Base-by-base conservation (phyloP, 2,888 invertebrate genomes). In the Cosmorhoe ocellata region DNA sequence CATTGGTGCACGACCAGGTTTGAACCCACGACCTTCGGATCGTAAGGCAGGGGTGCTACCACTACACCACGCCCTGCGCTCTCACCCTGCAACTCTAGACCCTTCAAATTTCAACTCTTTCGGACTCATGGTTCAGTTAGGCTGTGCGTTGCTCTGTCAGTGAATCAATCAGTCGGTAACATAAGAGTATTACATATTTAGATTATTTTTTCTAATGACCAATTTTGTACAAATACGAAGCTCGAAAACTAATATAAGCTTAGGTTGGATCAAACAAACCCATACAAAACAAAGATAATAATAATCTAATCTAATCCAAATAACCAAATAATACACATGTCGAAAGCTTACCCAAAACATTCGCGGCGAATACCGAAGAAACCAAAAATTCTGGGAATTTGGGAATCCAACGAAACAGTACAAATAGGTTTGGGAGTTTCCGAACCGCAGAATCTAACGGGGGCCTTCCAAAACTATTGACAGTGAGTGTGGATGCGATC, bases 401-500 rank as follows among this genome's bases (percentile, higher is more conserved):
- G 78, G 74, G 79, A 78, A 86, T 85, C 73, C 74, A 65, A 62
- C 77, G 76, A 78, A 86, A 86, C 81, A 85, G 79, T 76, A 80
- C 79, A 76, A 74, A 78, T 72, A 72, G 75, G 74, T 69, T 67
- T 63, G 72, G 74, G 67, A 85, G 75, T 74, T 71, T 70, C 66
- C 69, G 74, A 67, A 86, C 89, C 89, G 81, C 89, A 88, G 85
- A 85, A 87, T 85, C 84, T 82, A 81, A 79, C 82, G 74, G 76
- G 74, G 82, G 79, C 81, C 85, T 84, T 86, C 86, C 79, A 74
- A 86, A 90, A 90, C 90, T 90, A 90, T 90, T 89, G 90, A 90
- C 90, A 89, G 89, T 84, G 84, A 84, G 87, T 88, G 88, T 89
- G 90, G 90, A 87, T 85, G 85, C 89, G 86, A 90, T 90, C 90